Conservation (phyloP, 2,797 vertebrate species). For the Chloroceryle inda region DNA sequence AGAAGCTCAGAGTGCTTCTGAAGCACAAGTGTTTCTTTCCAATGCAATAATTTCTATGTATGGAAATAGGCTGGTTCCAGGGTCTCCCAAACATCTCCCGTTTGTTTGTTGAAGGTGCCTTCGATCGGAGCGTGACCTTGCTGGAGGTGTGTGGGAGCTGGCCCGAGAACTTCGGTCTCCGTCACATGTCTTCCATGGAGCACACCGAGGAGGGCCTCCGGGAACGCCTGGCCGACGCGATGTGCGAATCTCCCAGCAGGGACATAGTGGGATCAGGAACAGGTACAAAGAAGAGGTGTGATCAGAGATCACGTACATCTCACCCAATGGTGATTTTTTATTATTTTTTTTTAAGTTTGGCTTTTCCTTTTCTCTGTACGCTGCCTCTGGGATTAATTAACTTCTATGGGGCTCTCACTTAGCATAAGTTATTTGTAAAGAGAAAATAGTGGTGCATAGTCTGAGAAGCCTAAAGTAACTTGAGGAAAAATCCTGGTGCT, state of each 20-base stretch:
- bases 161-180: constrained; percentile 95
- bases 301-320: constrained; percentile 78
- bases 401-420: background rate
- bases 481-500: background rate
- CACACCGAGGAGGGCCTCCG: constrained; percentile 93
- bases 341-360: background rate
- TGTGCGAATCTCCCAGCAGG: constrained; percentile 95
- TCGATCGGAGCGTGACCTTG: constrained; percentile 94
- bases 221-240: constrained; percentile 95
- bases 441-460: background rate
- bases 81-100: background rate
- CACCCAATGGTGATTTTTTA: constrained; percentile 77
- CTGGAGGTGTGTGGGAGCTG: constrained; percentile 98
- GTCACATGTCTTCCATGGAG: constrained; percentile 91
- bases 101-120: constrained; percentile 85
- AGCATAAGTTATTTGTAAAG: background rate
- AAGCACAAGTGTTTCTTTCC: too few relatives aligned
- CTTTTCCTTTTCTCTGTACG: background rate
- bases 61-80: background rate
- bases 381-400: background rate
- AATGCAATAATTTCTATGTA: background rate
- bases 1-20: fast-evolving
- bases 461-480: background rate
- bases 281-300: constrained; percentile 88
- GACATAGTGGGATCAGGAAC: constrained; percentile 94